Evolutionary conservation across 1,140 invertebrate species (phyloP).

Genomic region (Bombus sibiricus): DNA sequence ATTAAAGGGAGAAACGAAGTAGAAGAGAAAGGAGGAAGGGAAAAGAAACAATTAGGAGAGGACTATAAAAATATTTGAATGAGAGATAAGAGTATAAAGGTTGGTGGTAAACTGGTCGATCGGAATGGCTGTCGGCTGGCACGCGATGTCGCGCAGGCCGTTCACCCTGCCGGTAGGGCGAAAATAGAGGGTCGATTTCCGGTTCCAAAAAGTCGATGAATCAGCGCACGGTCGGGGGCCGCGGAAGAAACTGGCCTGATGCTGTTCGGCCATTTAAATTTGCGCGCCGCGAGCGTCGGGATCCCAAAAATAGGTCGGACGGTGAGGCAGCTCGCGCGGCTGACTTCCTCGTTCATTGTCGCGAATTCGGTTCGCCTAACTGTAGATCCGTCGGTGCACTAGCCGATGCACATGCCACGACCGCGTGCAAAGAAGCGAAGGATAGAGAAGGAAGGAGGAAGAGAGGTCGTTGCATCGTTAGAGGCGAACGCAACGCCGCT

Average conservation of each 20-base stretch:
- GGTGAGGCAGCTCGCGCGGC: constrained; percentile 45
- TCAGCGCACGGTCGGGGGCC: constrained; percentile 12
- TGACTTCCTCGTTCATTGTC: constrained; percentile 80
- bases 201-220: constrained; percentile 52
- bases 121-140: constrained; percentile 9
- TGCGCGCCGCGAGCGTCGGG: constrained; percentile 30
- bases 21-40: background rate
- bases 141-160: constrained; percentile 25
- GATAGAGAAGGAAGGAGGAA: constrained; percentile 6
- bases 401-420: constrained; percentile 66
- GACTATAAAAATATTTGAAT: too few relatives aligned
- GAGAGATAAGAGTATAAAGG: background rate
- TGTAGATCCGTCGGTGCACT: constrained; percentile 74
- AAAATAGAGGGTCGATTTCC: constrained; percentile 56
- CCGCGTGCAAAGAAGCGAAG: constrained; percentile 8
- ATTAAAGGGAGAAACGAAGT: background rate
- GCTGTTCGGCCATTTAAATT: constrained; percentile 54
- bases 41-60: background rate
- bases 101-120: background rate
- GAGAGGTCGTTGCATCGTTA: constrained; percentile 67
- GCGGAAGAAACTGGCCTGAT: constrained; percentile 29
- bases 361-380: constrained; percentile 82
- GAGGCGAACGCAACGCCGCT: constrained; percentile 54
- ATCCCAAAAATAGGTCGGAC: constrained; percentile 74
- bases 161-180: constrained; percentile 24